phyloP scores from a whole-genome alignment of 2,113 vertebrate genomes.

The Tetrao urogallus region DNA sequence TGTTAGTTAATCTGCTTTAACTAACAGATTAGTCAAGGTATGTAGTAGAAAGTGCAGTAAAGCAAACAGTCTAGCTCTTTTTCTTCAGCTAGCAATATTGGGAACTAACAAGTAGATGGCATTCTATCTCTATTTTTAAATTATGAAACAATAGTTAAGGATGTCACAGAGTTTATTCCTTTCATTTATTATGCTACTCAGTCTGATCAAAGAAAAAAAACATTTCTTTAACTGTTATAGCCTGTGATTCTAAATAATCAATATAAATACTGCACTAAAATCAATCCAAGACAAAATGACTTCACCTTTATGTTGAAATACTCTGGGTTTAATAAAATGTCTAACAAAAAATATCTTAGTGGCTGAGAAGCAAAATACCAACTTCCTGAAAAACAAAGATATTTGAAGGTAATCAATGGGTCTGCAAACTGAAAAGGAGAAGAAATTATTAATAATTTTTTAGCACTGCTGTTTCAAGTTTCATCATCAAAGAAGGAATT shows the following conservation, averaged over 20 bases:
- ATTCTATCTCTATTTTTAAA: constrained; percentile 77
- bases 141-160: background rate
- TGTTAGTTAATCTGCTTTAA: too few relatives aligned
- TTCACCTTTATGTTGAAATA: background rate
- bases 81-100: constrained; percentile 46
- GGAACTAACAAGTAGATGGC: constrained; percentile 81
- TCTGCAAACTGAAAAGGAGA: background rate
- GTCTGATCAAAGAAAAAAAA: constrained; percentile 34
- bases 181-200: background rate
- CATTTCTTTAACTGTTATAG: constrained; percentile 22
- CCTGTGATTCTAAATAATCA: background rate
- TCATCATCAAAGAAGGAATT: background rate
- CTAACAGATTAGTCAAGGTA: background rate
- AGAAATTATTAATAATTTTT: background rate
- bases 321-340: background rate
- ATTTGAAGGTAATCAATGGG: background rate
- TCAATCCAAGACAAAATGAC: constrained; percentile 11
- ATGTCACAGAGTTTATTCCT: background rate
- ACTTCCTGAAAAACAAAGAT: background rate
- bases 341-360: background rate
- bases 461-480: background rate
- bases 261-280: constrained; percentile 25
- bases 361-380: background rate
- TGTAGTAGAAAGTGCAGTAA: background rate
- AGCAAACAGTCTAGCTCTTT: background rate